phyloP scores from a whole-genome alignment of 2,888 invertebrate species.

The Lasiommata megera region DNA sequence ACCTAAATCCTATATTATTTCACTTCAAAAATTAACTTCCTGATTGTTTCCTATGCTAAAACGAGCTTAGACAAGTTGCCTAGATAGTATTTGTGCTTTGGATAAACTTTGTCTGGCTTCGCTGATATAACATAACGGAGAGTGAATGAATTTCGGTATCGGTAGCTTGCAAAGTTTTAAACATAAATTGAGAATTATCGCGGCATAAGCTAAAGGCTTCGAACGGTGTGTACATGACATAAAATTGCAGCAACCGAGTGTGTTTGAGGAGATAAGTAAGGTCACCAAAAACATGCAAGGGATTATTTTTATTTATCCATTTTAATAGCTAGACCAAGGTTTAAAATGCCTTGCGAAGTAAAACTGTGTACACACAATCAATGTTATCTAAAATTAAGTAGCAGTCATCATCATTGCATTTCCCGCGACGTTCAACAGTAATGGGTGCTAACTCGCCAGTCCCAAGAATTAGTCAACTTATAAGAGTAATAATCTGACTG shows the following conservation, averaged over 20 bases:
- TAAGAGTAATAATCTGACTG: too few relatives aligned
- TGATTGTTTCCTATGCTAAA: not conserved
- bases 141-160: slow-evolving; percentile 23
- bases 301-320: not conserved
- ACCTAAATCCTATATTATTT: too few relatives aligned
- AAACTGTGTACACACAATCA: too few relatives aligned
- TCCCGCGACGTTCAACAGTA: too few relatives aligned
- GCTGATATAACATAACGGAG: slow-evolving; percentile 11
- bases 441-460: too few relatives aligned
- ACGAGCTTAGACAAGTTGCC: not conserved
- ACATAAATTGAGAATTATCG: slow-evolving; percentile 28
- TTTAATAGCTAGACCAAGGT: too few relatives aligned
- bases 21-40: not conserved
- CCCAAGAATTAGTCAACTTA: too few relatives aligned
- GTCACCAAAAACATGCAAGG: slow-evolving; percentile 3
- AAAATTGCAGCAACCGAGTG: slow-evolving; percentile 24
- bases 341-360: too few relatives aligned
- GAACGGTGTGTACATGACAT: slow-evolving; percentile 28
- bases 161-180: slow-evolving; percentile 22
- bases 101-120: slow-evolving; percentile 1
- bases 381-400: too few relatives aligned
- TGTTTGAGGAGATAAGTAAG: slow-evolving; percentile 17
- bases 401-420: too few relatives aligned
- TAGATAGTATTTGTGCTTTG: not conserved
- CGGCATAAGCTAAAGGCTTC: slow-evolving; percentile 19